Conservation (phyloP, 2,797 vertebrate species). For the Peromyscus eremicus region DNA sequence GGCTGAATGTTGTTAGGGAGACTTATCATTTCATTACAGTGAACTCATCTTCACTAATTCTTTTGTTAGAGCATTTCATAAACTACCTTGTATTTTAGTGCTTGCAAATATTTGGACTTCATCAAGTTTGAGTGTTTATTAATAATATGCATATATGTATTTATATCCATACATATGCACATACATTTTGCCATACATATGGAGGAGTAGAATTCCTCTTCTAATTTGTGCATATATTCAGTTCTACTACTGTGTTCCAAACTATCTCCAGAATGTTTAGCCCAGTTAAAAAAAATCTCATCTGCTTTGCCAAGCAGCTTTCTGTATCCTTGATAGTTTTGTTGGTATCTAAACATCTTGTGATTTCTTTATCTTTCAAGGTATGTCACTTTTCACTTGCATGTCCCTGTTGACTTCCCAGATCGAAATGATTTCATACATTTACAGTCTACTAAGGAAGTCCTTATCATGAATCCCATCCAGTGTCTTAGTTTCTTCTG, state of each 20-base stretch:
- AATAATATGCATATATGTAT: not conserved
- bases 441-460: accelerated
- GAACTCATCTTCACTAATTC: not conserved
- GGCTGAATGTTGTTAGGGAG: not conserved
- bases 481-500: not conserved
- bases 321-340: not conserved
- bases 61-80: not conserved
- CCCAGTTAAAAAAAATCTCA: not conserved
- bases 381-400: not conserved
- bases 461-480: not conserved
- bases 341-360: not conserved
- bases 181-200: not conserved
- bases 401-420: not conserved
- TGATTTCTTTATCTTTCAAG: not conserved
- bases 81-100: slow-evolving; percentile 4
- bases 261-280: not conserved
- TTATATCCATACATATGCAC: not conserved
- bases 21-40: not conserved
- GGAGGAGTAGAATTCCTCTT: not conserved
- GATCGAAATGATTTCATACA: not conserved
- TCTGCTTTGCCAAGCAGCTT: not conserved
- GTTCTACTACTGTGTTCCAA: not conserved
- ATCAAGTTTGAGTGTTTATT: not conserved
- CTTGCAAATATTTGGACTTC: not conserved
- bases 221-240: not conserved